Percentiles rank a stretch among this genome's conserved stretches.
phyloP scores from a whole-genome alignment of 1,140 invertebrate genomes.

The Drosophila azteca region DNA sequence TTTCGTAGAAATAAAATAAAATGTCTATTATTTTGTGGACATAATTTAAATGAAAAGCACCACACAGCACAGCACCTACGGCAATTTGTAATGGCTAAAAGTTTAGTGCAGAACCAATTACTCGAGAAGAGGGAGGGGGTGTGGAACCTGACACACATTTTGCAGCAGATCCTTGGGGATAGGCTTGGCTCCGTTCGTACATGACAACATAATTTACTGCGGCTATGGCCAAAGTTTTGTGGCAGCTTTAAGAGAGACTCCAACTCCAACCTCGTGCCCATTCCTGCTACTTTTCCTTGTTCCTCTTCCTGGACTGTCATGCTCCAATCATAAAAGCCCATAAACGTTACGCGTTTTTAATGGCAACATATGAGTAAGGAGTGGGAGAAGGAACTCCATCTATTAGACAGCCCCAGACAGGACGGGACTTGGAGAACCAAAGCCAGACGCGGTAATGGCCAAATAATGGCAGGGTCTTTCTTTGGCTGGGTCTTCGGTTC shows the following conservation, averaged over 20 bases:
- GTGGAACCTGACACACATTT: slow-evolving; percentile 63
- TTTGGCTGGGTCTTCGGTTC: slow-evolving; percentile 3
- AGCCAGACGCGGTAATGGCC: slow-evolving; percentile 58
- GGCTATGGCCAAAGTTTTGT: not conserved
- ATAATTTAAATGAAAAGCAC: slow-evolving; percentile 55
- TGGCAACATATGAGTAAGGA: slow-evolving; percentile 45
- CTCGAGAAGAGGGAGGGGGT: slow-evolving; percentile 10
- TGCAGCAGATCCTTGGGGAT: slow-evolving; percentile 56
- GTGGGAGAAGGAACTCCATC: slow-evolving; percentile 37
- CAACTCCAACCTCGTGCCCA: not conserved
- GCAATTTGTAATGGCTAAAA: slow-evolving; percentile 60
- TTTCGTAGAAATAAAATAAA: slow-evolving; percentile 41
- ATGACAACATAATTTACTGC: slow-evolving; percentile 73
- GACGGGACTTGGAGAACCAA: not conserved
- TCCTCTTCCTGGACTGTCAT: slow-evolving; percentile 51
- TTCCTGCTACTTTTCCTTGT: not conserved
- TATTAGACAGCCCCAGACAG: slow-evolving; percentile 32
- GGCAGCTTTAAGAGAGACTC: slow-evolving; percentile 49
- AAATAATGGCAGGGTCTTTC: slow-evolving; percentile 47
- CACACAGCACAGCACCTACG: not conserved
- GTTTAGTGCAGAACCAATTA: slow-evolving; percentile 51
- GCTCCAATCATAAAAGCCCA: slow-evolving; percentile 66
- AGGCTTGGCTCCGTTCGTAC: slow-evolving; percentile 67
- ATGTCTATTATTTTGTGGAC: slow-evolving; percentile 33
- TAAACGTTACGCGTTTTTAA: slow-evolving; percentile 77